phyloP scores from a whole-genome alignment of 2,888 invertebrate genomes.

The Agriopis aurantiaria region DNA sequence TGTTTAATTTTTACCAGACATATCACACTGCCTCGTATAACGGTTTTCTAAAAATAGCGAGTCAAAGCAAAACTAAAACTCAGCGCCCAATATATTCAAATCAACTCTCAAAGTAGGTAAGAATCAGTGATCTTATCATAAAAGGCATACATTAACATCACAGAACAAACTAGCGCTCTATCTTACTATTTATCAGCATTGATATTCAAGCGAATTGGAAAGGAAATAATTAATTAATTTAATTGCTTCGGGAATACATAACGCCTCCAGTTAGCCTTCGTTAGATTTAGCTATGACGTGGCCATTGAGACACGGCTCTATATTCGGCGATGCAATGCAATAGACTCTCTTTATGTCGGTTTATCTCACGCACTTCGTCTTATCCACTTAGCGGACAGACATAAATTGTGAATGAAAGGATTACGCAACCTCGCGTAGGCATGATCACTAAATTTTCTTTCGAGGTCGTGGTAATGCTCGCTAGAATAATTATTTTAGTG shows the following conservation, averaged over 20 bases:
- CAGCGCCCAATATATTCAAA: constrained; percentile 13
- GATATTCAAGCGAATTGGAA: constrained; percentile 75
- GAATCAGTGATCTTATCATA: constrained; percentile 27
- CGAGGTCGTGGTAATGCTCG: constrained; percentile 13
- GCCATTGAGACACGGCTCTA: constrained; percentile 71
- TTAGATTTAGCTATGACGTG: constrained; percentile 80
- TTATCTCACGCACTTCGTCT: constrained; percentile 65
- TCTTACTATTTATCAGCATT: constrained; percentile 41
- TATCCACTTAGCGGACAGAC: constrained; percentile 62
- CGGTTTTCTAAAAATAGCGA: constrained; percentile 7
- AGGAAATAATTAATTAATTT: constrained; percentile 82
- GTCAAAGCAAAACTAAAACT: constrained; percentile 6
- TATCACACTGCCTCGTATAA: neutral
- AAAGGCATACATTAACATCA: constrained; percentile 35
- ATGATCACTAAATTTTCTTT: constrained; percentile 31
- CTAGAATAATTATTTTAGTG: constrained; percentile 2
- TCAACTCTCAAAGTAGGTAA: constrained; percentile 21
- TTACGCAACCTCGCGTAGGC: constrained; percentile 38
- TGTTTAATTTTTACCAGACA: too few relatives aligned
- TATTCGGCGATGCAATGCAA: constrained; percentile 77
- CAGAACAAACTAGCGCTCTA: constrained; percentile 33
- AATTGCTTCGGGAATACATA: constrained; percentile 73
- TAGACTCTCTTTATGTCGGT: constrained; percentile 68
- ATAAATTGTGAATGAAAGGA: constrained; percentile 57
- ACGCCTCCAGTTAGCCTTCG: constrained; percentile 83